Conservation (phyloP, 2,888 invertebrate genomes). For the Eupeodes latifasciatus region DNA sequence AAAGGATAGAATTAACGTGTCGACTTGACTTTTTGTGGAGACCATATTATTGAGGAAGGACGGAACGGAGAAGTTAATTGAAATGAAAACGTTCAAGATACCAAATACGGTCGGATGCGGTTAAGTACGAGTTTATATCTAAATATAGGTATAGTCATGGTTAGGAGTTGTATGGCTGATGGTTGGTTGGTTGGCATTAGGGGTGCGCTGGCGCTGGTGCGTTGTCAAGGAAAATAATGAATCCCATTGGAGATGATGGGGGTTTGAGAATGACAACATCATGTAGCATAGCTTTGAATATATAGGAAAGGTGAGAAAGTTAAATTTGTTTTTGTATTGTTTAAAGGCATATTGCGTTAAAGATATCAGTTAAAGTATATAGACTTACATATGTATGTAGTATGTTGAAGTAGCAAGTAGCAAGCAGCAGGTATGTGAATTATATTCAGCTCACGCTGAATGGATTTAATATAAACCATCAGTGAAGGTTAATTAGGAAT, state of each 20-base stretch:
- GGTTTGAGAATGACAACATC: slow-evolving; percentile 7
- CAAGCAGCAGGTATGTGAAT: too few relatives aligned
- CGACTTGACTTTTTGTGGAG: slow-evolving; percentile 60
- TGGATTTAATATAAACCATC: background rate
- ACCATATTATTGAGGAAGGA: slow-evolving; percentile 59
- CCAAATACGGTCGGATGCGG: slow-evolving; percentile 58
- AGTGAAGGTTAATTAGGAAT: slow-evolving; percentile 19
- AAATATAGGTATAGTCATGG: too few relatives aligned
- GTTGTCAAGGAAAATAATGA: slow-evolving; percentile 53
- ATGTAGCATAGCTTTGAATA: background rate
- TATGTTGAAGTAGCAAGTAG: too few relatives aligned
- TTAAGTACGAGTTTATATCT: background rate
- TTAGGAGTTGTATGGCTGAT: background rate
- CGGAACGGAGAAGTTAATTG: slow-evolving; percentile 74
- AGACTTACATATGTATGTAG: background rate
- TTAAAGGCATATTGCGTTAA: background rate
- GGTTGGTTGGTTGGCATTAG: slow-evolving; percentile 17
- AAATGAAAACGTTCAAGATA: slow-evolving; percentile 76
- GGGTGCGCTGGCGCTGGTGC: slow-evolving; percentile 24
- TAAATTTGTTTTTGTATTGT: slow-evolving; percentile 10
- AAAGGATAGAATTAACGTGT: slow-evolving; percentile 25
- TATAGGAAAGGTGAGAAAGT: slow-evolving; percentile 52
- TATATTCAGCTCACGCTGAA: background rate
- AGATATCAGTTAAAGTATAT: background rate
- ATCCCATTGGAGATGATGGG: background rate